Percentiles rank a stretch among this genome's conserved stretches.
These are phyloP conservation scores for Aphidius colemani DNA, from an alignment of 2,888 invertebrate species.

Conservation along the genomic window DNA sequence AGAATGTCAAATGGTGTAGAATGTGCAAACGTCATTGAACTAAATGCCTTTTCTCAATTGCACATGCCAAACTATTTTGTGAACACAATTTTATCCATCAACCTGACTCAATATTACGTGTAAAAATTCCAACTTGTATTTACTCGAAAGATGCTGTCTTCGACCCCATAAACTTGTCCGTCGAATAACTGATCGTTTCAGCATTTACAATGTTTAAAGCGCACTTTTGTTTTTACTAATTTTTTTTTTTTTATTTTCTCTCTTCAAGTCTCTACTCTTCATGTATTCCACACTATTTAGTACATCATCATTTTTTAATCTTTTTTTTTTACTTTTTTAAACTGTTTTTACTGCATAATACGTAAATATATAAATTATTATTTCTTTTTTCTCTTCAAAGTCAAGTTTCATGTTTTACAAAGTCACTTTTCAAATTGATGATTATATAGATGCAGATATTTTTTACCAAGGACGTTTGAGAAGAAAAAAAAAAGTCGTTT, in stretches of 20 bases:
- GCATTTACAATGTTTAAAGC: slow-evolving; percentile 5
- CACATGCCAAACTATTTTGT: slow-evolving; percentile 25
- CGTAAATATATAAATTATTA: too few species aligned
- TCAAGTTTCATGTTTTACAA: too few species aligned
- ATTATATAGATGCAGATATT: neutral
- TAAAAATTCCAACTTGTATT: slow-evolving; percentile 16
- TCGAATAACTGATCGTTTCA: slow-evolving; percentile 11
- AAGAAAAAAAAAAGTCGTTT: too few species aligned
- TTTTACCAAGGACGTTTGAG: neutral
- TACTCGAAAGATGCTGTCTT: slow-evolving; percentile 28
- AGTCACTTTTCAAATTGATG: too few species aligned
- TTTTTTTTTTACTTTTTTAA: too few species aligned
- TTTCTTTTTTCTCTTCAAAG: too few species aligned
- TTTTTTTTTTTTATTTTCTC: too few species aligned
- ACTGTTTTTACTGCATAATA: too few species aligned
- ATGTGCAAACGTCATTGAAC: slow-evolving; percentile 57
- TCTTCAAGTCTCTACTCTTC: too few species aligned
- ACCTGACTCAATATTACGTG: slow-evolving; percentile 7
- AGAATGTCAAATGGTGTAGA: slow-evolving; percentile 49
- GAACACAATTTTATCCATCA: slow-evolving; percentile 14
- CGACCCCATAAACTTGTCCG: slow-evolving; percentile 19
- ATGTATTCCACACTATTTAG: too few species aligned
- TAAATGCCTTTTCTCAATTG: slow-evolving; percentile 48
- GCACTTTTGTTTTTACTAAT: too few species aligned
- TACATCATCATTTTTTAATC: too few species aligned